Evolutionary conservation across 2,797 vertebrate genomes (phyloP), one percentile per base, ranked within the genome.

Genomic region (Semaprochilodus insignis): DNA sequence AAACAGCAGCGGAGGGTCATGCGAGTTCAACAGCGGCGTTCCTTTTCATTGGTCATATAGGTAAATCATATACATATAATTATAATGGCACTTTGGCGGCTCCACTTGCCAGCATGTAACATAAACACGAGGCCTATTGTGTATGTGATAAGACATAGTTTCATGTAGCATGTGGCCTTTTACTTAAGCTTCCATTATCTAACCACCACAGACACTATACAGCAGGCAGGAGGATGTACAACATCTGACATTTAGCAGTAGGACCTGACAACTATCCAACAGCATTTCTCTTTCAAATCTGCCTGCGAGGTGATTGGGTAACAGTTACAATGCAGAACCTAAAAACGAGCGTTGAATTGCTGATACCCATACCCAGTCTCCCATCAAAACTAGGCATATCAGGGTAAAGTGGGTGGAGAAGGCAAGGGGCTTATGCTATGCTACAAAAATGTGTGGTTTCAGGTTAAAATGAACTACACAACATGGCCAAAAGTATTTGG

Each of bases 21-120:
- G 44, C 19, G 52, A 51, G 74, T 70, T 80, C n/a, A 78, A 72
- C 69, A 54, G 54, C 48, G n/a, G 74, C 14, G 69, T 60, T 55
- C 15, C 62, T 74, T n/a, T n/a, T 51, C 78, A 74, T 52, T 75
- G 66, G 48, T 71, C 60, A 67, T 76, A 62, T 67, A 51, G 25
- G 23, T 67, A 59, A 75, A 82, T 82, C 66, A 70, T 81, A 74
- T 36, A 81, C 71, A 66, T 66, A 74, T 71, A 36, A 71, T 62
- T 77, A 44, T 40, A 36, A 54, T 31, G 55, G 27, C 54, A 54
- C 16, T 27, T n/a, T 44, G 15, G 40, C 55, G 27, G 27, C 25
- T 59, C 14, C 21, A 60, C 62, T 81, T 51, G 52, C 44, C 51
- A 57, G n/a, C 11, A 36, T 54, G 54, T 40, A 70, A 70, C 65